These are phyloP conservation scores for Ptilorrhoa leucosticta DNA, from an alignment of 2,113 vertebrate genomes.

Conservation along the genomic window DNA sequence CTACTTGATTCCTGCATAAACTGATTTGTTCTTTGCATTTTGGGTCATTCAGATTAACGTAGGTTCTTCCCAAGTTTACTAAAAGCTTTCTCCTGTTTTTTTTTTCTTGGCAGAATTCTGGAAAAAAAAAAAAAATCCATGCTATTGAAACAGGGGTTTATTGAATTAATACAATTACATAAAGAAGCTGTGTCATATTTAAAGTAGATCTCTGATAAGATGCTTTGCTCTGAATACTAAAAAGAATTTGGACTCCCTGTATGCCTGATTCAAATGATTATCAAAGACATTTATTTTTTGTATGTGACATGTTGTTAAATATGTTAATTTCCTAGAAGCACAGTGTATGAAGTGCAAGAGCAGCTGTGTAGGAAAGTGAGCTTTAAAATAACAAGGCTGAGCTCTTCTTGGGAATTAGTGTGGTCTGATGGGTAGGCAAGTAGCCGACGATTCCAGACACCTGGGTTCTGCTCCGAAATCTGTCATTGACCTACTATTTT, in stretches of 20 bases:
- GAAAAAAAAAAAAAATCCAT: background rate
- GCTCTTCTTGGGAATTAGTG: constrained; percentile 45
- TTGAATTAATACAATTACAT: constrained; percentile 31
- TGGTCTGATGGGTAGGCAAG: constrained; percentile 45
- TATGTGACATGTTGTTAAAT: constrained; percentile 46
- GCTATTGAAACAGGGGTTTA: background rate
- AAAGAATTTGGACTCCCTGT: background rate
- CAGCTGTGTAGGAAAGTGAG: constrained; percentile 48
- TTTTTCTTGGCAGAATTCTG: background rate
- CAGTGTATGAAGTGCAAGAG: constrained; percentile 27
- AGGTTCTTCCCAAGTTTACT: background rate
- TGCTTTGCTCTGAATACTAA: constrained; percentile 19
- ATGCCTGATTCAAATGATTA: constrained; percentile 5
- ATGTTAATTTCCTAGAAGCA: constrained; percentile 49
- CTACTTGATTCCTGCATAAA: background rate
- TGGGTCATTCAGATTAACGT: background rate
- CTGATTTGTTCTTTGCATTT: background rate
- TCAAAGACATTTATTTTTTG: constrained; percentile 35
- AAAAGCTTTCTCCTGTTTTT: background rate
- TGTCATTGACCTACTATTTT: constrained; percentile 16
- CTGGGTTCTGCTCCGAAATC: constrained; percentile 3
- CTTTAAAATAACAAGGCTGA: constrained; percentile 41
- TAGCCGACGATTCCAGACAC: background rate
- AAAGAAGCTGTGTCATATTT: constrained; percentile 22
- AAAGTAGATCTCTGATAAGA: constrained; percentile 32